A percentile compares a stretch with the other conserved stretches of the same genome.
phyloP scores from a whole-genome alignment of 2,888 invertebrate species.

The Portevinia maculata region DNA sequence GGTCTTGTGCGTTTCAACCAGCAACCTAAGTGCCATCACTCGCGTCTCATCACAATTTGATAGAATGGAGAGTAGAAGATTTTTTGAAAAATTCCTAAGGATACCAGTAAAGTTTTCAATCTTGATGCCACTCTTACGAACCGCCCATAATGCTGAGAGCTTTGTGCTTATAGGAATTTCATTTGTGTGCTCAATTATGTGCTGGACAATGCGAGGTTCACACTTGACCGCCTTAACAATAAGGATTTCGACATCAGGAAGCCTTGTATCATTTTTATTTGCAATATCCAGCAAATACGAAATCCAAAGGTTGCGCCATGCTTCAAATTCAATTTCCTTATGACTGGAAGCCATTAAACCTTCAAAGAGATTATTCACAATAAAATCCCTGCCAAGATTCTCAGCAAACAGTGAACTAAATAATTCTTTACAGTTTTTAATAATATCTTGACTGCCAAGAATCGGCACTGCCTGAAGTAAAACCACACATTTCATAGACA shows the following conservation, averaged over 20 bases:
- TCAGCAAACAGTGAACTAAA: constrained; percentile 77
- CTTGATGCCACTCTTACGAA: constrained; percentile 83
- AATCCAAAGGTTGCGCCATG: constrained; percentile 85
- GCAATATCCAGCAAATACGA: constrained; percentile 76
- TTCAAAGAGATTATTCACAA: constrained; percentile 84
- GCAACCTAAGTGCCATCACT: constrained; percentile 86
- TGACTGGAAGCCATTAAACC: constrained; percentile 84
- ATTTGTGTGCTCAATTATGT: constrained; percentile 75
- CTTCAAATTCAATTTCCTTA: constrained; percentile 79
- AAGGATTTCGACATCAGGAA: constrained; percentile 78
- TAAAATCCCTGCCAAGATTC: constrained; percentile 81
- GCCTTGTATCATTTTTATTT: constrained; percentile 73
- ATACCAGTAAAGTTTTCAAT: constrained; percentile 74
- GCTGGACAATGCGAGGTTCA: constrained; percentile 76
- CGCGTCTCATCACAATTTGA: constrained; percentile 85
- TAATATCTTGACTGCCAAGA: constrained; percentile 76
- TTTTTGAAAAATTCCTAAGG: constrained; percentile 84
- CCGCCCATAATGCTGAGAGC: constrained; percentile 80
- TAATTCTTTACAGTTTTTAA: constrained; percentile 76
- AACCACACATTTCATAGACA: constrained; percentile 78
- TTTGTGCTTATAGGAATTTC: constrained; percentile 79
- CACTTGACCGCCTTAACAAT: constrained; percentile 79
- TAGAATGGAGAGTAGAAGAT: constrained; percentile 84
- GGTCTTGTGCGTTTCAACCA: constrained; percentile 89
- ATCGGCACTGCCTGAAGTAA: constrained; percentile 78